Evolutionary conservation across 2,113 vertebrate species (phyloP), one percentile per base, ranked within the genome.

Genomic region (Perccottus glenii): DNA sequence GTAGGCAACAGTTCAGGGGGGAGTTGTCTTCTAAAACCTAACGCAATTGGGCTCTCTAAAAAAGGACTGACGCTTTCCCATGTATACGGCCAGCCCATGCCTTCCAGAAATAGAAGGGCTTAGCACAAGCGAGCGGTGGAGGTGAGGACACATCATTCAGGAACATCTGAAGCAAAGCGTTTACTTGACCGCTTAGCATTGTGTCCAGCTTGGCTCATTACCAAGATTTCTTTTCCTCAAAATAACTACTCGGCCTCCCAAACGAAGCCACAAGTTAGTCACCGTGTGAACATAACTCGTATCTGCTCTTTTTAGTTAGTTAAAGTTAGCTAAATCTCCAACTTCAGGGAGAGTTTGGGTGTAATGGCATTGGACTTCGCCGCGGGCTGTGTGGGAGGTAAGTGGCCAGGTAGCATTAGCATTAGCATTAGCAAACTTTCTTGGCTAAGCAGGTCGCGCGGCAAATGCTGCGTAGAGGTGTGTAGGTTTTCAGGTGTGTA

Each of bases 281-380:
- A 57, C 15, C 32, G 40, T 36, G 19, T 48, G 6, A 55, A 19
- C 10, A 16, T 11, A 2, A 1, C 42, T 15, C 68, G 15, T 38
- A 43, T 40, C n/a, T 14, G 35, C 14, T 53, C 27, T 36, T 45
- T 45, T n/a, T n/a, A n/a, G n/a, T n/a, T n/a, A n/a, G n/a, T n/a
- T n/a, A n/a, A 47, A 64, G 12, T 4, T 33, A 10, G 46, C 61
- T 55, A 2, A 2, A 57, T 49, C 56, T n/a, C n/a, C 12, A 9
- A 11, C 60, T 0, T 14, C 5, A 49, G 63, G 66, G 57, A 57
- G 11, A n/a, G 16, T 66, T 59, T 16, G 50, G 51, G 63, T 79
- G 89, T 84, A 78, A 93, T 92, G 90, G 92, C 89, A 57, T 42
- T 93, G 82, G 92, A 93, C 81, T 92, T 92, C 70, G 90, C 81